Evolutionary conservation across 2,888 invertebrate species (phyloP).

Genomic region (Cyclophora albipunctata): DNA sequence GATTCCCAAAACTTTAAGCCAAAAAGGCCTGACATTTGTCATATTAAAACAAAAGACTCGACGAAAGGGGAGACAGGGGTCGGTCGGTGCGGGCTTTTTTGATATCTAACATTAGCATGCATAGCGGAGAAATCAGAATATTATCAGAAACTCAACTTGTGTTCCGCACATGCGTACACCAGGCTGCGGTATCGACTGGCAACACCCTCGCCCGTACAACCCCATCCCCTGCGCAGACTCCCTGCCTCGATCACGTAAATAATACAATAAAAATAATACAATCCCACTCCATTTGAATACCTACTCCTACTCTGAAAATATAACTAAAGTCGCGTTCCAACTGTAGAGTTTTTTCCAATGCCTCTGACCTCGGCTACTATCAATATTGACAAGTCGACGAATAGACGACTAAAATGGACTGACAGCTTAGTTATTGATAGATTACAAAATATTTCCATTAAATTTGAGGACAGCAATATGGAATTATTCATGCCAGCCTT

Average conservation of each 20-base stretch:
- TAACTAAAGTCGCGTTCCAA: constrained; percentile 1
- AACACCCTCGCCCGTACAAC: constrained; percentile 19
- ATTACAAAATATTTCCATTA: constrained; percentile 10
- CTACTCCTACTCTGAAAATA: constrained; percentile 5
- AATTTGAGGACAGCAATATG: constrained; percentile 1
- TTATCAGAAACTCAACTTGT: constrained; percentile 42
- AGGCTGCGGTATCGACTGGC: constrained; percentile 49
- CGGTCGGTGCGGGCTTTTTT: constrained; percentile 39
- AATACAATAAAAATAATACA: constrained; percentile 68
- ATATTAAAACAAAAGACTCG: constrained; percentile 19
- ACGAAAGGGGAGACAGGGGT: constrained; percentile 27
- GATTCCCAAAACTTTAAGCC: too few relatives aligned
- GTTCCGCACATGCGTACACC: constrained; percentile 65
- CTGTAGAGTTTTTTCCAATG: neutral
- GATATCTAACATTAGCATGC: constrained; percentile 61
- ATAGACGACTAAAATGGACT: constrained; percentile 18
- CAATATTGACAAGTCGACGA: constrained; percentile 20
- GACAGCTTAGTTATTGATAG: constrained; percentile 18
- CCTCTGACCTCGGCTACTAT: constrained; percentile 23
- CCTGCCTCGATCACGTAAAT: constrained; percentile 53
- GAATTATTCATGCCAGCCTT: constrained; percentile 13
- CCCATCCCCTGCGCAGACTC: constrained; percentile 50
- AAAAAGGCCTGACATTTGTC: too few relatives aligned
- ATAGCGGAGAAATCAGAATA: constrained; percentile 67
- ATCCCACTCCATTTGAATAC: constrained; percentile 57